A percentile compares a stretch with the other conserved stretches of the same genome.
phyloP scores from a whole-genome alignment of 2,113 vertebrate genomes.

The Hemiscyllium ocellatum region DNA sequence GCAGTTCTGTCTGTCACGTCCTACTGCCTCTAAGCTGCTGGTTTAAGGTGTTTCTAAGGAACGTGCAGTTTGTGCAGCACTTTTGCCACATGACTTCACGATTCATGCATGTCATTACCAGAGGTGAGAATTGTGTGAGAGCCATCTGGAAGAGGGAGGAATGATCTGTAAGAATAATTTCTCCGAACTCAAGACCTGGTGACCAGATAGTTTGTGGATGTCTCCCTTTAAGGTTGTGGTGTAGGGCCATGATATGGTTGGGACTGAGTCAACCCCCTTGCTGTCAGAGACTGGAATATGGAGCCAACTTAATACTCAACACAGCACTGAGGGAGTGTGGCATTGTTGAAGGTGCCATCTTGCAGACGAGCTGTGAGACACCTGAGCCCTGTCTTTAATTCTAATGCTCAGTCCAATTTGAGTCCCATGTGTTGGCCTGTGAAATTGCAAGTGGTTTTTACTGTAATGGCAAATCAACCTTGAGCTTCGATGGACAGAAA shows the following conservation, averaged over 20 bases:
- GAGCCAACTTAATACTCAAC: neutral
- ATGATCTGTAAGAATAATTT: neutral
- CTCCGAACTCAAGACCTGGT: neutral
- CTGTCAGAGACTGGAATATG: neutral
- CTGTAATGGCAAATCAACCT: neutral
- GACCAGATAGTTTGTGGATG: neutral
- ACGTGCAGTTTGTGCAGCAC: neutral
- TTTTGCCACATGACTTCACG: neutral
- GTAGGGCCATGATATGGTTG: neutral
- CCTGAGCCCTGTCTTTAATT: neutral
- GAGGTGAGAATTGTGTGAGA: neutral
- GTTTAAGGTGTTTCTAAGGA: neutral
- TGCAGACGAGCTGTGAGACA: neutral
- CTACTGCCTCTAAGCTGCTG: neutral
- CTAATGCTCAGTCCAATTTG: neutral
- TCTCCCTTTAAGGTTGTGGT: neutral
- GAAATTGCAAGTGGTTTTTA: neutral
- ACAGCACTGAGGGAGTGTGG: neutral
- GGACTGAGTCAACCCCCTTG: neutral
- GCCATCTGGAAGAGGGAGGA: neutral
- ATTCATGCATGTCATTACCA: too few species aligned
- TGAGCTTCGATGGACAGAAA: neutral
- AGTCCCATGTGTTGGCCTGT: neutral
- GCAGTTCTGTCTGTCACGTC: neutral
- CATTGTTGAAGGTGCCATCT: neutral